Evolutionary conservation across 2,888 invertebrate species (phyloP).

Genomic region (Myopa testacea): DNA sequence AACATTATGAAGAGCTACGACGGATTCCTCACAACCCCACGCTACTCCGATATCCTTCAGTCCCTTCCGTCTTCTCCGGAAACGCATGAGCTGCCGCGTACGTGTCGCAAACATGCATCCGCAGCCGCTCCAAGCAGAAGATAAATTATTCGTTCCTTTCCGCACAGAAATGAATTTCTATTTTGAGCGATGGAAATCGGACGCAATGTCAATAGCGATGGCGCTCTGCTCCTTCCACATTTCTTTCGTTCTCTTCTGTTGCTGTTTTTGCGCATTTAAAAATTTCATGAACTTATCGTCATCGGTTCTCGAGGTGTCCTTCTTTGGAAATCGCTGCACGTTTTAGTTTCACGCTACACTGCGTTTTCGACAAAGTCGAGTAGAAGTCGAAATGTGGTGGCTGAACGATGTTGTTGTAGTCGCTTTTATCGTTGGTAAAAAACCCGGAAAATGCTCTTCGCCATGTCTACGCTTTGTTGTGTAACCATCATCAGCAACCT

Average conservation of each 20-base stretch:
- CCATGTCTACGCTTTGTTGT: not conserved
- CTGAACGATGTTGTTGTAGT: not conserved
- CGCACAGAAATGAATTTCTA: slow-evolving; percentile 24
- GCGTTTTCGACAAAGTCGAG: not conserved
- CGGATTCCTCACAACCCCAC: not conserved
- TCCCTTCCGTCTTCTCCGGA: no score
- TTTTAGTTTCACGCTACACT: slow-evolving; percentile 11
- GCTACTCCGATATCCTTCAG: no score
- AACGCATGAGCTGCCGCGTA: slow-evolving; percentile 17
- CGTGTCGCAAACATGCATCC: slow-evolving; percentile 20
- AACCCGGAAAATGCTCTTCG: not conserved
- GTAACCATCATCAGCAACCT: slow-evolving; percentile 13
- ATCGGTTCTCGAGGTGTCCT: not conserved
- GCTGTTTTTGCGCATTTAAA: no score
- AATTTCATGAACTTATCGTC: not conserved
- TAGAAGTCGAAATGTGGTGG: slow-evolving; percentile 6
- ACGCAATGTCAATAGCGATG: not conserved
- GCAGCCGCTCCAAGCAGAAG: slow-evolving; percentile 12
- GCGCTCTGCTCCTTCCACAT: no score
- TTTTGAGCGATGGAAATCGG: slow-evolving; percentile 4
- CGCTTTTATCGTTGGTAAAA: not conserved
- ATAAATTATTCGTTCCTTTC: slow-evolving; percentile 33
- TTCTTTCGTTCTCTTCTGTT: not conserved
- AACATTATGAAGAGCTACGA: not conserved
- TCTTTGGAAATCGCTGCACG: slow-evolving; percentile 18